Base-by-base conservation (phyloP, 2,888 invertebrate species). In the Tyria jacobaeae region DNA sequence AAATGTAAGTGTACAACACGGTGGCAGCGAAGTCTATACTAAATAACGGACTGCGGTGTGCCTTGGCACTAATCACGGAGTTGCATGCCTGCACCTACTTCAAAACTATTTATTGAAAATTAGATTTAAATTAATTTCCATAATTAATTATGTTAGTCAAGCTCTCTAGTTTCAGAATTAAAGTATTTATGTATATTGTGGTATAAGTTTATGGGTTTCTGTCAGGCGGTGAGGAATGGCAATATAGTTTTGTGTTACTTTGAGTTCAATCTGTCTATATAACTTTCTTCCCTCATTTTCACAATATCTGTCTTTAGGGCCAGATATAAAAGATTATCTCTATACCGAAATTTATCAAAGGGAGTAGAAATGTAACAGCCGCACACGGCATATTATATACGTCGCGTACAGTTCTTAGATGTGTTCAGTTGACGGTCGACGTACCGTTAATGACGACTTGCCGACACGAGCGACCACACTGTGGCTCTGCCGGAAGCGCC, bases 51-150 rank as follows among this genome's bases (percentile, higher is more conserved):
- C 44, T 21, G 12, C 25, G 25, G 48, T 34, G 48, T 34, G 14
- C 50, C 50, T 51, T 17, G 34, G 31, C 50, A 34, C 50, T 51
- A 51, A 51, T 51, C 17, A 31, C 34, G 12, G 50, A n/a, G 25
- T 51, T 34, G 50, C 50, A 51, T 51, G 50, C 50, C 34, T 34
- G 1, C 21, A 34, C 31, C 17, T 51, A 17, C n/a, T 31, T n/a
- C 34, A 21, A 51, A 27, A 27, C 27, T n/a, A 34, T 51, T 51
- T 51, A 51, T 51, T 17, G 34, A 51, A 51, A 51, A 34, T 34
- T 31, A 34, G 50, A 51, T 51, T 17, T 34, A 27, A 27, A 51
- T 17, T 51, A 27, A 34, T 51, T 51, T 17, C n/a, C 50, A 51
- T 51, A 51, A 51, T 51, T 51, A 51, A 49, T 49, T 17, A 25